Evolutionary conservation across 2,113 vertebrate species (phyloP).

Genomic region (Paedocypris sp.): DNA sequence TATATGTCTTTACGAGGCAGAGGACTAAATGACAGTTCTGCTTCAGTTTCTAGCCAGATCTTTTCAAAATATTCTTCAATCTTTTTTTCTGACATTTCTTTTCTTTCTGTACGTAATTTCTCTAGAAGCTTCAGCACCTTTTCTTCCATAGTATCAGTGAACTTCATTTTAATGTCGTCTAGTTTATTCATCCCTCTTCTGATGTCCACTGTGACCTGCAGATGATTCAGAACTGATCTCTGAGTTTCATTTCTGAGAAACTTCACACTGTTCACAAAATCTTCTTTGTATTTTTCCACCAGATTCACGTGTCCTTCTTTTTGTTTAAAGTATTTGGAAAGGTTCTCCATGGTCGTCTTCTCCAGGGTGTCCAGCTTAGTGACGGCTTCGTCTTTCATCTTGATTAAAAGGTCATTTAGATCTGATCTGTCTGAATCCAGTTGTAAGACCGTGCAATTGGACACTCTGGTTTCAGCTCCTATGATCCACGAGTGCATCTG

Average conservation of each 20-base stretch:
- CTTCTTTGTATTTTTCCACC: conserved; percentile 33
- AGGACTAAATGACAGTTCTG: no score
- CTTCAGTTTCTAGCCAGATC: conserved; percentile 15
- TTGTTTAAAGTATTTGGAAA: conserved; percentile 24
- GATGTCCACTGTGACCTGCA: conserved; percentile 14
- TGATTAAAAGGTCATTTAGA: not conserved
- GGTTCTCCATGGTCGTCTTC: conserved; percentile 2
- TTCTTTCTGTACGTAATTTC: not conserved
- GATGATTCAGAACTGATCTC: conserved; percentile 8
- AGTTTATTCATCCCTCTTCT: conserved; percentile 19
- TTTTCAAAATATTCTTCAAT: conserved; percentile 22
- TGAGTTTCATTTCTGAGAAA: conserved; percentile 14
- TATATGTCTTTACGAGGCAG: no score
- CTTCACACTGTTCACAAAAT: conserved; percentile 21
- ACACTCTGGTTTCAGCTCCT: conserved; percentile 14
- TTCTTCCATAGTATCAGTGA: conserved; percentile 19
- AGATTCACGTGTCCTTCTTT: conserved; percentile 12
- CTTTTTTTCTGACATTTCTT: not conserved
- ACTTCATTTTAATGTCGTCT: not conserved
- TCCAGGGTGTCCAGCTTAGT: conserved; percentile 3
- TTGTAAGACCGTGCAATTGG: not conserved
- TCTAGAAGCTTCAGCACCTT: conserved; percentile 22
- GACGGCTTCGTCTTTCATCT: not conserved
- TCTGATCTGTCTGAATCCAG: not conserved
- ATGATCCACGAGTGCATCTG: conserved; percentile 16